Percentiles rank a stretch among this genome's conserved stretches.
Conservation (phyloP, 1,140 invertebrate species). For the Hestina assimilis region DNA sequence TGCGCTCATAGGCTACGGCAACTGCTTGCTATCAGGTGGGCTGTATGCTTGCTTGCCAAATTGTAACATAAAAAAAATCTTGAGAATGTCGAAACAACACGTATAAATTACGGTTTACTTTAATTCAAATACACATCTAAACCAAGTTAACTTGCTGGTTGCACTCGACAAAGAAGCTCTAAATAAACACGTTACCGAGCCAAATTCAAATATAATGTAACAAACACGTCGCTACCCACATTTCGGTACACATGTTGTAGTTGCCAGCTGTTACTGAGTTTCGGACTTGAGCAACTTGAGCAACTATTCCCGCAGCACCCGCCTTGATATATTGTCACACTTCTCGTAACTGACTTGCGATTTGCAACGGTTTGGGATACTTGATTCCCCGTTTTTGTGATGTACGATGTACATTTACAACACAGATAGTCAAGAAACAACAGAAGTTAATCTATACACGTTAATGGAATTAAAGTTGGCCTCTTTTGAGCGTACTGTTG, state of each 20-base stretch:
- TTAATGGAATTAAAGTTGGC: too few relatives aligned
- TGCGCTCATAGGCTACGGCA: too few relatives aligned
- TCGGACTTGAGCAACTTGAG: not conserved
- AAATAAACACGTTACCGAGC: not conserved
- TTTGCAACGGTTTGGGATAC: not conserved
- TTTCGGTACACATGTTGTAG: slow-evolving; percentile 1
- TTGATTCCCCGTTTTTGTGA: not conserved
- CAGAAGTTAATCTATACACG: too few relatives aligned
- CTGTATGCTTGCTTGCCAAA: too few relatives aligned
- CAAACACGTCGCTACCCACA: not conserved
- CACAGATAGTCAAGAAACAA: too few relatives aligned
- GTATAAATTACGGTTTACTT: too few relatives aligned
- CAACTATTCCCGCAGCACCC: not conserved
- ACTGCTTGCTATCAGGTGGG: too few relatives aligned
- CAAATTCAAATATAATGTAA: slow-evolving; percentile 10
- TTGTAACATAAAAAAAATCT: too few relatives aligned
- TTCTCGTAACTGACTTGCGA: slow-evolving; percentile 5
- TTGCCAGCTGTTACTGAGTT: slow-evolving; percentile 8
- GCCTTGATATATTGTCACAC: slow-evolving; percentile 4
- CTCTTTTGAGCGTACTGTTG: too few relatives aligned
- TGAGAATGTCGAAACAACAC: too few relatives aligned
- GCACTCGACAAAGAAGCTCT: not conserved
- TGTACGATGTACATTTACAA: not conserved
- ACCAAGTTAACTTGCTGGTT: too few relatives aligned
- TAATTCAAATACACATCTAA: too few relatives aligned